Base-by-base conservation (phyloP, 2,797 vertebrate genomes). In the Holocentrus rufus region DNA sequence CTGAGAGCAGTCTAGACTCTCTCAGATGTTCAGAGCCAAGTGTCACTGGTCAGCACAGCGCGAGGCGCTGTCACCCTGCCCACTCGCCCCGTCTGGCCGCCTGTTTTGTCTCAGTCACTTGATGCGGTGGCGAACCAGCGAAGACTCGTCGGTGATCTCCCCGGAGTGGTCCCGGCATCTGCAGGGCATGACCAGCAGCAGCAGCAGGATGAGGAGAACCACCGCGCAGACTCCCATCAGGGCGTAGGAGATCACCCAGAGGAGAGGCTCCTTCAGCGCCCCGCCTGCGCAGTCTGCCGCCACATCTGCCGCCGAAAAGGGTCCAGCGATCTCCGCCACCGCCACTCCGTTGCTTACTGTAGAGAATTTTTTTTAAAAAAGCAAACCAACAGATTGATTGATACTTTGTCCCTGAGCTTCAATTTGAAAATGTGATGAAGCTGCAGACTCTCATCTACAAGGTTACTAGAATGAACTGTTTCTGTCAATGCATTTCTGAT, bases 101-200 rank as follows among this genome's bases (percentile, higher is more conserved):
- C 76, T 44, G 0, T 22, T 65, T 39, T 79, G 66, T 69, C 88
- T 92, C 84, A 92, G 90, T 98, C 94, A 99, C 71, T 99, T 99
- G 96, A 98, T 98, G 30, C 97, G 95, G 76, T 99, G 95, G 22
- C 94, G 96, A 42, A 99, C 96, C 7, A 99, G 93, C 0, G 97
- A 98, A 10, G 98, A 99, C 86, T 97, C 96, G 0, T 99, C 98
- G 0, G 95, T 98, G 70, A 99, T 95, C 52, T 95, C 94, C 7
- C 95, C 94, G 0, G 90, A 93, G 67, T 88, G 79, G 0, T 83
- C 82, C 13, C 78, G 85, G 31, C 74, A 82, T 18, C 90, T 85
- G 44, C 88, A 93, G 0, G 97, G 97, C 74, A 96, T 76, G 2
- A 96, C 85, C 62, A 98, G 93, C 81, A 98, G 86, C 47, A 95